Conservation (phyloP, 2,113 vertebrate species). For the Callopanchax toddi region DNA sequence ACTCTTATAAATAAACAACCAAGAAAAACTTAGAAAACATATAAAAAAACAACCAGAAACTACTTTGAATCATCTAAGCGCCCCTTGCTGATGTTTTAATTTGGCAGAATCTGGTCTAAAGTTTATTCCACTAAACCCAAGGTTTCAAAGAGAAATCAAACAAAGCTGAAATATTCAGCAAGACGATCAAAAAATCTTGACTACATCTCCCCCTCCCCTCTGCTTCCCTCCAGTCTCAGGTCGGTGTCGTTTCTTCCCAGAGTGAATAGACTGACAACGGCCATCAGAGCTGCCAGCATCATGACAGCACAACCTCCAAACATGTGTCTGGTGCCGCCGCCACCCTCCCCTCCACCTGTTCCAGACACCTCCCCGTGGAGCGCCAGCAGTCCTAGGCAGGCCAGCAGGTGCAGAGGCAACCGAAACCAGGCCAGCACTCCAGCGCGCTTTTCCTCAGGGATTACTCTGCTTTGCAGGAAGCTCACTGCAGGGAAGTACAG, state of each 20-base stretch:
- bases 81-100: not conserved
- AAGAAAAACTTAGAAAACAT: not conserved
- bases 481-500: slow-evolving; percentile 94
- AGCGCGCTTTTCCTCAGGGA: slow-evolving; percentile 86
- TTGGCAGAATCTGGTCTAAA: slow-evolving; percentile 36
- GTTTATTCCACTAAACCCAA: not conserved
- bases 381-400: slow-evolving; percentile 87
- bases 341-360: slow-evolving; percentile 83
- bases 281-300: slow-evolving; percentile 89
- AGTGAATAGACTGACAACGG: slow-evolving; percentile 87
- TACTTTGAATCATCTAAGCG: not conserved
- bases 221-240: slow-evolving; percentile 79
- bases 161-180: slow-evolving; percentile 21
- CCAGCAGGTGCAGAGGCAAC: slow-evolving; percentile 88
- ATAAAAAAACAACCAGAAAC: slow-evolving; percentile 5
- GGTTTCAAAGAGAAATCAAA: slow-evolving; percentile 6
- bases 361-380: slow-evolving; percentile 89
- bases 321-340: slow-evolving; percentile 89
- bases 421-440: slow-evolving; percentile 91
- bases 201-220: slow-evolving; percentile 75
- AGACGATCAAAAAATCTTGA: slow-evolving; percentile 11
- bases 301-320: slow-evolving; percentile 86
- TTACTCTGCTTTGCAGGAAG: slow-evolving; percentile 88
- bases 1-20: not conserved
- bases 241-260: slow-evolving; percentile 86